These are phyloP conservation scores for Glaucidium brasilianum DNA, from an alignment of 2,113 vertebrate genomes.

Conservation along the genomic window DNA sequence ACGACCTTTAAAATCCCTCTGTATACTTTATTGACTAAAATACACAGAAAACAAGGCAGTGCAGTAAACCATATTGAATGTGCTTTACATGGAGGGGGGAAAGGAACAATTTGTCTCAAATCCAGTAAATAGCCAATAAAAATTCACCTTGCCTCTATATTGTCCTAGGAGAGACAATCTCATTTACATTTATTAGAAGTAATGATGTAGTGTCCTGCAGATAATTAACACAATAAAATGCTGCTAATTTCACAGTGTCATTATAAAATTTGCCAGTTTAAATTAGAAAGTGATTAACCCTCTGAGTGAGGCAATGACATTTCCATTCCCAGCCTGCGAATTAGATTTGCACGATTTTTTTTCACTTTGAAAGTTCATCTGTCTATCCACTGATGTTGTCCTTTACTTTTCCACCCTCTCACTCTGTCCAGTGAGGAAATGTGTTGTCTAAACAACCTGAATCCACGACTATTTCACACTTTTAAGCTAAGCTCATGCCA, in stretches of 20 bases:
- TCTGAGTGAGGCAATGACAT: constrained; percentile 81
- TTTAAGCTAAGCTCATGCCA: neutral
- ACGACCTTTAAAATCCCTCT: constrained; percentile 52
- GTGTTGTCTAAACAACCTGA: neutral
- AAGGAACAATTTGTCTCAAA: constrained; percentile 44
- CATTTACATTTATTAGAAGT: constrained; percentile 84
- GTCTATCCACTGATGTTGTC: neutral
- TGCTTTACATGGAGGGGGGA: neutral
- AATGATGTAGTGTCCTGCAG: constrained; percentile 83
- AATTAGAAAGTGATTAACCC: constrained; percentile 85
- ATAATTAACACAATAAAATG: constrained; percentile 88
- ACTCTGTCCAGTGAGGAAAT: neutral
- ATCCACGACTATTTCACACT: neutral
- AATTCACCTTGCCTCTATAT: constrained; percentile 81
- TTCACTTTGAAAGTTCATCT: constrained; percentile 65
- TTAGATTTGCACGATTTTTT: constrained; percentile 80
- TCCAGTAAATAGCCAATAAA: constrained; percentile 76
- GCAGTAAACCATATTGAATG: constrained; percentile 21
- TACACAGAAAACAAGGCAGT: neutral
- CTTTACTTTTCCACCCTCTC: neutral
- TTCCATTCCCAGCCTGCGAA: constrained; percentile 80
- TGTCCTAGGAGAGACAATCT: constrained; percentile 78
- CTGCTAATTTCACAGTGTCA: constrained; percentile 90
- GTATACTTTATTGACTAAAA: constrained; percentile 49
- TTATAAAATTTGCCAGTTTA: constrained; percentile 84